phyloP scores from a whole-genome alignment of 2,888 invertebrate species.

The Gandaritis pyraliata region DNA sequence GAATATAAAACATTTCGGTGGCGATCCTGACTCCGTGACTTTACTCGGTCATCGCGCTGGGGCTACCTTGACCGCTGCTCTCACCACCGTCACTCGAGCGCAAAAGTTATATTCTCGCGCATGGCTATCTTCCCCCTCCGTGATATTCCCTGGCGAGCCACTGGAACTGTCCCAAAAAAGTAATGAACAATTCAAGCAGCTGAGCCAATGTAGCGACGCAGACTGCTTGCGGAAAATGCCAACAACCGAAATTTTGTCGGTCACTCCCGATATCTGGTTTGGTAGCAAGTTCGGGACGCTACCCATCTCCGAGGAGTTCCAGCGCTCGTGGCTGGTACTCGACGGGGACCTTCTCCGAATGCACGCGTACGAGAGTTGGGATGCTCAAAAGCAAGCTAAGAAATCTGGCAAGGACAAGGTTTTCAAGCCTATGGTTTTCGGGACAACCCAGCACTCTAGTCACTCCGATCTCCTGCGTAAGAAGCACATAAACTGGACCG shows the following conservation, averaged over 20 bases:
- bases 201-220: constrained; percentile 82
- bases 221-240: constrained; percentile 83
- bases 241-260: constrained; percentile 85
- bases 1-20: constrained; percentile 94
- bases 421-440: constrained; percentile 86
- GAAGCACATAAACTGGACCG: constrained; percentile 87
- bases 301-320: constrained; percentile 85
- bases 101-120: constrained; percentile 89
- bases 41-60: constrained; percentile 94
- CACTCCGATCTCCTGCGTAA: constrained; percentile 85
- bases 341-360: constrained; percentile 89
- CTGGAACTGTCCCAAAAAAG: constrained; percentile 85
- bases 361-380: constrained; percentile 87
- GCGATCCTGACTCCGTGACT: constrained; percentile 90
- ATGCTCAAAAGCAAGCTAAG: constrained; percentile 70
- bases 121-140: constrained; percentile 92
- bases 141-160: constrained; percentile 88
- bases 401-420: constrained; percentile 72
- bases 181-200: constrained; percentile 85
- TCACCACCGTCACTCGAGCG: constrained; percentile 85
- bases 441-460: constrained; percentile 90
- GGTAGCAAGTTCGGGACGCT: constrained; percentile 85
- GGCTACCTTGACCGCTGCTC: constrained; percentile 91
- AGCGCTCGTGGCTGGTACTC: constrained; percentile 90
- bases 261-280: constrained; percentile 90